phyloP scores from a whole-genome alignment of 2,888 invertebrate species.

The Petrophora chlorosata region DNA sequence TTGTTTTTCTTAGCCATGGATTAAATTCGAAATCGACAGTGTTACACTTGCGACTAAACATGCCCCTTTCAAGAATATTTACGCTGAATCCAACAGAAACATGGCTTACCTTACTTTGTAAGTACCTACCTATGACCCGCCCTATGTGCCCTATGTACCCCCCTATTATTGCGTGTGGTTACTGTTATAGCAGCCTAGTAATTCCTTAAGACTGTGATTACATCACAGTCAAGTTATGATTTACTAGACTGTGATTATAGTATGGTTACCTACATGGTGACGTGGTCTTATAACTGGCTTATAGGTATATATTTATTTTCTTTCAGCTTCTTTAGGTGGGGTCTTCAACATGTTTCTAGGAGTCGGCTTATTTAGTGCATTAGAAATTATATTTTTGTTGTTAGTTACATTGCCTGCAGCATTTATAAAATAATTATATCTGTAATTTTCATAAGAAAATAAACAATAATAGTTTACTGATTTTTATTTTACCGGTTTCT shows the following conservation, averaged over 20 bases:
- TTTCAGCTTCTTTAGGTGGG: constrained; percentile 72
- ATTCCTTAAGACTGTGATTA: too few relatives aligned
- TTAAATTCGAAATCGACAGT: constrained; percentile 53
- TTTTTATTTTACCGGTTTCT: too few relatives aligned
- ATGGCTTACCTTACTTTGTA: constrained; percentile 73
- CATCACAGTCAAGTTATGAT: too few relatives aligned
- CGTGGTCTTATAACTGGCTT: not conserved
- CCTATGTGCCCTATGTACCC: too few relatives aligned
- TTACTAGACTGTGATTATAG: not conserved
- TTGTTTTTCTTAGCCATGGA: constrained; percentile 41
- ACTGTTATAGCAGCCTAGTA: too few relatives aligned
- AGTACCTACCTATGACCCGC: too few relatives aligned
- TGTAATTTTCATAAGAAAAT: not conserved
- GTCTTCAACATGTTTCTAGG: constrained; percentile 79
- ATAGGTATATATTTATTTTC: not conserved
- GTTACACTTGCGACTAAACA: constrained; percentile 52
- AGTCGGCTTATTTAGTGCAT: constrained; percentile 69
- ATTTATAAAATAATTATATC: constrained; percentile 34
- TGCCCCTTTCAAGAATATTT: constrained; percentile 56
- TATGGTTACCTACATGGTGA: too few relatives aligned
- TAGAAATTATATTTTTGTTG: constrained; percentile 63
- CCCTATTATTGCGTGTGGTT: too few relatives aligned
- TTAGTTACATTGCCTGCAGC: constrained; percentile 48
- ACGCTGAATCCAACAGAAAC: constrained; percentile 64
- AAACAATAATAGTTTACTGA: not conserved